Evolutionary conservation across 2,888 invertebrate species (phyloP), one percentile per base, ranked within the genome.

Genomic region (Chloroclystis v-ata): DNA sequence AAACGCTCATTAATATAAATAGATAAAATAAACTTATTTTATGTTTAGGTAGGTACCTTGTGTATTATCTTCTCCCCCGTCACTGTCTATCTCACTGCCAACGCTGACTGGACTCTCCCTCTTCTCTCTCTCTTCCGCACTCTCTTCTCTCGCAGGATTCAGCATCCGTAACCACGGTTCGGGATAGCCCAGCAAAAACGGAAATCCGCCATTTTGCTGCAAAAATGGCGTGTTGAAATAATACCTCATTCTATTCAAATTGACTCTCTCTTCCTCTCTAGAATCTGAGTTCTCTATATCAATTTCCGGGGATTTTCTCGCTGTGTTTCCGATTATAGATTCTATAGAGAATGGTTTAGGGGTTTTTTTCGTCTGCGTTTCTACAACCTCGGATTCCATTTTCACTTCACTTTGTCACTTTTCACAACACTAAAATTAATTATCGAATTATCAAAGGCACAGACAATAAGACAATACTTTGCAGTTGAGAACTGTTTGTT

Each of bases 341-440:
- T 91, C 91, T 35, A 91, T 91, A 0, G 91, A 90, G 69, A 91
- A 91, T 1, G 91, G 90, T 59, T 89, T 90, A 2, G 91, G 91
- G 40, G 85, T 82, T 61, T 75, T 84, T 47, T 82, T 82, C 0
- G 38, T 39, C 14, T 41, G 44, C 26, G 78, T 79, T 52, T 78
- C 78, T 1, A 57, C 59, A 24, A 81, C 61, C 63, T 83, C 77
- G 0, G 80, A 78, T 52, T 85, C 82, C 86, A 74, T 73, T 42
- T 28, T 20, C 20, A 20, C 20, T 29, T 44, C 43, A 37, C 47
- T 38, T 14, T 41, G 40, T 28, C 26, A 16, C 4, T 13, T 16
- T 16, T 16, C 9, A 16, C 30, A 29, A n/a, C n/a, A n/a, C n/a
- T n/a, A n/a, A n/a, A n/a, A n/a, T n/a, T n/a, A n/a, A n/a, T n/a